These are phyloP conservation scores for Pelvicachromis taeniatus DNA, from an alignment of 2,113 vertebrate genomes.

Conservation along the genomic window DNA sequence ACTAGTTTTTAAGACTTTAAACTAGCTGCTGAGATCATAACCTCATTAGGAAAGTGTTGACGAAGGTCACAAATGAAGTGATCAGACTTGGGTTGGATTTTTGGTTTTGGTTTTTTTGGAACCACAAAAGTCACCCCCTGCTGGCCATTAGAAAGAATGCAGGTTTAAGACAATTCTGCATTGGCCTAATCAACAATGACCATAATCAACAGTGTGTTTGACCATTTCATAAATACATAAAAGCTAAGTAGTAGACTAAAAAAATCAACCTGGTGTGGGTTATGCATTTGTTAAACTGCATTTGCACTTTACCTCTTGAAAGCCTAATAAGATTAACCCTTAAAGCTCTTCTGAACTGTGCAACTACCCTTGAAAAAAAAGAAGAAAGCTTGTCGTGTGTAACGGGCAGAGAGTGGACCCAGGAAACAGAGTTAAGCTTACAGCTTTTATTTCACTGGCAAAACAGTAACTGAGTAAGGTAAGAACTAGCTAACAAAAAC, in stretches of 20 bases:
- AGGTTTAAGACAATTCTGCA: not conserved
- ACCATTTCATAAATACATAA: not conserved
- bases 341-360: not conserved
- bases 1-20: not conserved
- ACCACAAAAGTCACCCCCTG: not conserved
- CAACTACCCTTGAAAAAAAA: not conserved
- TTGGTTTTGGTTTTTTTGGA: not conserved
- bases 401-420: not conserved
- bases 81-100: not conserved
- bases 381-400: not conserved
- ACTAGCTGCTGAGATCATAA: not conserved
- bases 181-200: not conserved
- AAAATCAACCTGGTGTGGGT: not conserved
- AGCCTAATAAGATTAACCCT: not conserved
- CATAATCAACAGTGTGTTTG: not conserved
- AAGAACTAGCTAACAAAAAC: not conserved
- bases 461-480: not conserved
- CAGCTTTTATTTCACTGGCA: not conserved
- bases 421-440: not conserved
- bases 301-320: not conserved
- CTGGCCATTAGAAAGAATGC: not conserved
- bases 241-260: not conserved
- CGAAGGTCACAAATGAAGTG: not conserved
- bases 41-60: not conserved
- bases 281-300: not conserved